Evolutionary conservation across 2,113 vertebrate genomes (phyloP), one percentile per base, ranked within the genome.

Genomic region (Leptobrachium leishanense): DNA sequence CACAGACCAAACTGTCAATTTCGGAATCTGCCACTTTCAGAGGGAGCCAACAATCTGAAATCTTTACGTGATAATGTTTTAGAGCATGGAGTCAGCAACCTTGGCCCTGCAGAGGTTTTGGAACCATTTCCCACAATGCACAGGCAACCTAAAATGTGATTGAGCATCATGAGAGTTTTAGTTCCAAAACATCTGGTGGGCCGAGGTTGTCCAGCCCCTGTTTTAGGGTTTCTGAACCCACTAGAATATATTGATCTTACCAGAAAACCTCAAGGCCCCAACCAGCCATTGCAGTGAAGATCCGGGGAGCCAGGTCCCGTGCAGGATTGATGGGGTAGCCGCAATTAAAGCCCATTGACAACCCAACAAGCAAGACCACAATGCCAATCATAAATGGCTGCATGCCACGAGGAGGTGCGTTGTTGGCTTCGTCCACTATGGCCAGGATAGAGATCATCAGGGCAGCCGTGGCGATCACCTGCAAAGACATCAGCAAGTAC

Each of bases 251-350:
- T n/a, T 69, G n/a, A 50, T 2, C 9, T 8, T 88, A 95, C 94
- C 92, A 92, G 88, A 95, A 95, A 12, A 95, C 94, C 2, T 92
- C 92, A 76, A 88, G 77, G 62, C 94, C 94, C 93, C 93, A 95
- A 7, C 94, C 94, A 0, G 93, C 94, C 11, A 93, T 69, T 0
- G 92, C 91, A 0, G 93, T 94, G 88, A 95, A 95, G 74, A 93
- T 64, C 12, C 93, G 86, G 0, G 94, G 94, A 9, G 88, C 87
- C 2, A 95, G 87, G 87, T 95, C 94, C 54, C 93, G 85, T 0
- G 94, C 94, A 1, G 94, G 94, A 85, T 95, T 95, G 75, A 95
- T 92, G 40, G 94, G 91, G 82, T 93, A 93, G 7, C 94, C 94
- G 0, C 92, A 95, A 90, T 94, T 95, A 43, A 91, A 87, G 10